phyloP scores from a whole-genome alignment of 2,888 invertebrate species.

The Athalia circularis region DNA sequence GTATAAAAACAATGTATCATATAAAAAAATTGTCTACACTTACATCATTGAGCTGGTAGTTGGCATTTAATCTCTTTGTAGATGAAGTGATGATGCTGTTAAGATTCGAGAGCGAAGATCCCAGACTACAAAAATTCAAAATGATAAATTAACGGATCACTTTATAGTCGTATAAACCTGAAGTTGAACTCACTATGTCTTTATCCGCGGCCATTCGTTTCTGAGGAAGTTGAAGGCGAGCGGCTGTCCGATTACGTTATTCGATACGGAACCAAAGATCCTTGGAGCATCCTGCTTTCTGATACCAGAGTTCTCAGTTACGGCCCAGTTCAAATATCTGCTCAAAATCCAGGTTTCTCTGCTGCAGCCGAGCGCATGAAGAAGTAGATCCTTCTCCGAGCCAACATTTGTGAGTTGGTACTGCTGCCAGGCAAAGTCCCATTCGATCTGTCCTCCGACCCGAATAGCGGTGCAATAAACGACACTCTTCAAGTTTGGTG shows the following conservation, averaged over 20 bases:
- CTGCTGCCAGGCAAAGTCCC: conserved; percentile 91
- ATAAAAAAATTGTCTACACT: conserved; percentile 57
- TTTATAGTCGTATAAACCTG: conserved; percentile 50
- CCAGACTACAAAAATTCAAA: conserved; percentile 77
- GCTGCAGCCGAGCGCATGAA: conserved; percentile 88
- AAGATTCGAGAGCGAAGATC: conserved; percentile 82
- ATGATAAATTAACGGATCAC: background rate
- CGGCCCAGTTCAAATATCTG: conserved; percentile 85
- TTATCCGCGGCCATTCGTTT: conserved; percentile 84
- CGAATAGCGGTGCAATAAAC: conserved; percentile 92
- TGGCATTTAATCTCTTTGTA: conserved; percentile 84
- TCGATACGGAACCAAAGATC: conserved; percentile 86
- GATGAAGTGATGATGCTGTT: conserved; percentile 84
- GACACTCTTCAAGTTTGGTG: conserved; percentile 87
- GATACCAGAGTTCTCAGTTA: conserved; percentile 85
- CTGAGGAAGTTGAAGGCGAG: conserved; percentile 87
- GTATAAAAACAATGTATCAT: no score
- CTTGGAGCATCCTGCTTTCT: conserved; percentile 88
- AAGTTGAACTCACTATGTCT: conserved; percentile 81
- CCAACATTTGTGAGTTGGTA: conserved; percentile 86
- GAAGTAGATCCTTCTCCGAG: conserved; percentile 86
- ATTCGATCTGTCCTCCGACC: conserved; percentile 88
- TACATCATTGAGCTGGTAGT: conserved; percentile 86
- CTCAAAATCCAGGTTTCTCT: conserved; percentile 88
- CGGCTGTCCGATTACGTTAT: conserved; percentile 87